Percentiles rank a stretch among this genome's conserved stretches.
These are phyloP conservation scores for Tricholauxania praeusta DNA, from an alignment of 2,888 invertebrate species.

Conservation along the genomic window DNA sequence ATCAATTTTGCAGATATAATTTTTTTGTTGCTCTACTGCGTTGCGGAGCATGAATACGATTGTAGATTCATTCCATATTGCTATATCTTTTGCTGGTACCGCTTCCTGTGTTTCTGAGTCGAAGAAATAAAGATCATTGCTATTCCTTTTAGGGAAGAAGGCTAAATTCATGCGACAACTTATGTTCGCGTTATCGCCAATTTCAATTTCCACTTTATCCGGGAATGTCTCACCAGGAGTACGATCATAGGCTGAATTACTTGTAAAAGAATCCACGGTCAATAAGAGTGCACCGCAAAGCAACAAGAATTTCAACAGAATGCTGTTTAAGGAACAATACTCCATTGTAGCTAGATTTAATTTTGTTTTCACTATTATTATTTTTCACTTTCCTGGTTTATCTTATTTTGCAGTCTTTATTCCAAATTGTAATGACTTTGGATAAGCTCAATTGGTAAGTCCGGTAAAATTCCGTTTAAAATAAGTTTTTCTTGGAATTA, in stretches of 20 bases:
- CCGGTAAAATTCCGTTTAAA: conserved; percentile 45
- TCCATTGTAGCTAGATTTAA: too few relatives aligned
- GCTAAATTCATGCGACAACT: conserved; percentile 59
- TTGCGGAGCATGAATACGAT: conserved; percentile 55
- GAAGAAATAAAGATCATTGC: conserved; percentile 54
- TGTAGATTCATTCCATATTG: conserved; percentile 53
- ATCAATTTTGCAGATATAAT: conserved; percentile 59
- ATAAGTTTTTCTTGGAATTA: conserved; percentile 49
- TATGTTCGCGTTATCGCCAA: conserved; percentile 59
- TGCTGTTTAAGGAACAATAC: neutral
- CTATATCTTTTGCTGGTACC: conserved; percentile 42
- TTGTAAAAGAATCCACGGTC: neutral
- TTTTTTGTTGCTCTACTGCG: conserved; percentile 52
- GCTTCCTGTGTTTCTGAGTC: conserved; percentile 42
- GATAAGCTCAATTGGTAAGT: conserved; percentile 5
- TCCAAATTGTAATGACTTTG: neutral
- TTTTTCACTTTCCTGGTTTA: too few relatives aligned
- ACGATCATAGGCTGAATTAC: conserved; percentile 31
- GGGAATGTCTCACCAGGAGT: conserved; percentile 57
- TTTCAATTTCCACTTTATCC: conserved; percentile 51
- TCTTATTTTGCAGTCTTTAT: too few relatives aligned
- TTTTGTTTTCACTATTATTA: too few relatives aligned
- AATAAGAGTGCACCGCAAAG: conserved; percentile 13
- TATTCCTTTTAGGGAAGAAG: conserved; percentile 51
- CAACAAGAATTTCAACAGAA: neutral